Evolutionary conservation across 2,888 invertebrate species (phyloP).

Genomic region (Muscina levida): DNA sequence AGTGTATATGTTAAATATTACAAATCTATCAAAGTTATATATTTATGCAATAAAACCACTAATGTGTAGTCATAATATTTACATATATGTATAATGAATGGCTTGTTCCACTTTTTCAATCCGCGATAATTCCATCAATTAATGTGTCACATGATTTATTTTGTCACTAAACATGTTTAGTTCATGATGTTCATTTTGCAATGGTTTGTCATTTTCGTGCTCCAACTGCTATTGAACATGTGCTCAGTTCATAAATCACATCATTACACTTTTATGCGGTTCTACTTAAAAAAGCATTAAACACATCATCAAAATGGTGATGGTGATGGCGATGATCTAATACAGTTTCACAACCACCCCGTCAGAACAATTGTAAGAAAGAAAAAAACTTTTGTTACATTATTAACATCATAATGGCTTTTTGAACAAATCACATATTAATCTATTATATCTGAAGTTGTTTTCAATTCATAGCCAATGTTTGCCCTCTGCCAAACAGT

Average conservation of each 20-base stretch:
- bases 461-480: constrained; percentile 31
- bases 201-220: background rate
- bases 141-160: background rate
- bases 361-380: constrained; percentile 7
- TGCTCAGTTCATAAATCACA: constrained; percentile 10
- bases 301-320: background rate
- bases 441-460: constrained; percentile 48
- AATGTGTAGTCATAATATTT: too few relatives aligned
- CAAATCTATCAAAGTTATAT: too few relatives aligned
- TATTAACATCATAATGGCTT: constrained; percentile 62
- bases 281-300: constrained; percentile 17
- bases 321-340: constrained; percentile 10
- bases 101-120: background rate
- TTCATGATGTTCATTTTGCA: background rate
- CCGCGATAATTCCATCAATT: background rate
- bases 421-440: constrained; percentile 48
- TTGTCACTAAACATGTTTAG: constrained; percentile 3
- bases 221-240: constrained; percentile 1
- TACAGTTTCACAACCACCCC: constrained; percentile 46
- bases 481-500: too few relatives aligned
- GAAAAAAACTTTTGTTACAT: constrained; percentile 48
- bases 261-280: constrained; percentile 15
- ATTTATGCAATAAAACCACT: too few relatives aligned
- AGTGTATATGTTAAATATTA: too few relatives aligned
- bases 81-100: too few relatives aligned